Conservation (phyloP, 2,113 vertebrate species). For the Notothenia coriiceps region DNA sequence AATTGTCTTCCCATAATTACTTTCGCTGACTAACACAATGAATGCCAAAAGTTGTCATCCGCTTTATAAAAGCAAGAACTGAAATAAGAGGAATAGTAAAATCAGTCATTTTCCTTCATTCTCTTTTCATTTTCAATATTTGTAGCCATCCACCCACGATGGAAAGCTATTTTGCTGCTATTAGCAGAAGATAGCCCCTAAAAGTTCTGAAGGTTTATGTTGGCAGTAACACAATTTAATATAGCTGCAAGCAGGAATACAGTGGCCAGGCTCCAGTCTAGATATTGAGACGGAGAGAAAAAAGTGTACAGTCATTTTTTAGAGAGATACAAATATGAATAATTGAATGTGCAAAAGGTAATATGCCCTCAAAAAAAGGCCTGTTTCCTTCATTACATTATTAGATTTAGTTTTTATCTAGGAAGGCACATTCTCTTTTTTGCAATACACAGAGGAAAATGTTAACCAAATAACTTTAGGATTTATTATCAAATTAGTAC, state of each 20-base stretch:
- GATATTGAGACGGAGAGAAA: neutral
- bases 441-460: neutral
- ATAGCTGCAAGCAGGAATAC: conserved; percentile 24
- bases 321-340: neutral
- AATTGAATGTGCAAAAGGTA: neutral
- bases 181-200: conserved; percentile 14
- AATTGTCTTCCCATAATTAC: neutral
- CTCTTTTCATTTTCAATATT: conserved; percentile 17
- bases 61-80: neutral
- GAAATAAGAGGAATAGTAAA: neutral
- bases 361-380: neutral
- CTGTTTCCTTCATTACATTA: neutral
- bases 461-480: neutral
- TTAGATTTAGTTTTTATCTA: neutral
- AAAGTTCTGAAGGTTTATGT: conserved; percentile 44
- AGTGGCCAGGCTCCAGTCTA: neutral
- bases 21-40: neutral
- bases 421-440: neutral
- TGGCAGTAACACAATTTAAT: conserved; percentile 30
- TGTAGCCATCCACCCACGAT: conserved; percentile 2
- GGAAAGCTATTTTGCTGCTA: neutral
- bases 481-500: neutral
- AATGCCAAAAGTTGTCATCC: neutral
- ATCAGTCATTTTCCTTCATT: neutral
- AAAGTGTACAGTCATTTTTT: neutral